These are phyloP conservation scores for Eupithecia inturbata DNA, from an alignment of 2,888 invertebrate genomes.

Conservation along the genomic window DNA sequence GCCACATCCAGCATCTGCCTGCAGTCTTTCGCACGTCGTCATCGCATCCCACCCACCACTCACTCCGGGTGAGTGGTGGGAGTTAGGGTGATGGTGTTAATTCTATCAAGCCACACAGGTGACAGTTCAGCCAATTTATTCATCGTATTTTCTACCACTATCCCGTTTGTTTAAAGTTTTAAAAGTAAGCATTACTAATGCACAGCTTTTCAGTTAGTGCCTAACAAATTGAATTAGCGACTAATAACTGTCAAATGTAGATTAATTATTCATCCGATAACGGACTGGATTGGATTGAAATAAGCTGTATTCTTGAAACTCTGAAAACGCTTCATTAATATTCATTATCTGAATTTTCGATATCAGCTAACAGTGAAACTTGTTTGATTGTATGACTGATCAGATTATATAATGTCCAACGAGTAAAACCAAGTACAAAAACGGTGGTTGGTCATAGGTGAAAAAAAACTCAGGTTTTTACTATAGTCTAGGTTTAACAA, in stretches of 20 bases:
- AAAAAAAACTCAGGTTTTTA: too few species aligned
- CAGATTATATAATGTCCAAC: too few species aligned
- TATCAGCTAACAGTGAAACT: not conserved
- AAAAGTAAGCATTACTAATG: not conserved
- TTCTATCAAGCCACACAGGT: not conserved
- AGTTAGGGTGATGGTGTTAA: not conserved
- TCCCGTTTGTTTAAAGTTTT: not conserved
- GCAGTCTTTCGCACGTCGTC: too few species aligned
- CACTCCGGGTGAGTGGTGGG: too few species aligned
- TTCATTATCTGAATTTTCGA: slow-evolving; percentile 2
- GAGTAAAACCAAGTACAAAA: too few species aligned
- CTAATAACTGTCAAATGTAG: not conserved
- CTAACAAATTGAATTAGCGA: not conserved
- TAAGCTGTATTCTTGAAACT: slow-evolving; percentile 6
- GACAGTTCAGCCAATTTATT: not conserved
- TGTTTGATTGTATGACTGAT: not conserved
- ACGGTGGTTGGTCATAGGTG: too few species aligned
- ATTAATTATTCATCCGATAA: slow-evolving; percentile 11
- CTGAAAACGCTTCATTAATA: slow-evolving; percentile 13
- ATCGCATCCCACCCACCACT: too few species aligned
- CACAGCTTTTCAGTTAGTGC: not conserved
- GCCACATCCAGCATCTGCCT: too few species aligned
- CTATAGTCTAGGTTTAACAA: too few species aligned
- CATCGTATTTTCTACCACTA: not conserved
- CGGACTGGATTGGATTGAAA: not conserved